Percentiles rank a stretch among this genome's conserved stretches.
Evolutionary conservation across 2,797 vertebrate genomes (phyloP).

Genomic region (Lates japonicus): DNA sequence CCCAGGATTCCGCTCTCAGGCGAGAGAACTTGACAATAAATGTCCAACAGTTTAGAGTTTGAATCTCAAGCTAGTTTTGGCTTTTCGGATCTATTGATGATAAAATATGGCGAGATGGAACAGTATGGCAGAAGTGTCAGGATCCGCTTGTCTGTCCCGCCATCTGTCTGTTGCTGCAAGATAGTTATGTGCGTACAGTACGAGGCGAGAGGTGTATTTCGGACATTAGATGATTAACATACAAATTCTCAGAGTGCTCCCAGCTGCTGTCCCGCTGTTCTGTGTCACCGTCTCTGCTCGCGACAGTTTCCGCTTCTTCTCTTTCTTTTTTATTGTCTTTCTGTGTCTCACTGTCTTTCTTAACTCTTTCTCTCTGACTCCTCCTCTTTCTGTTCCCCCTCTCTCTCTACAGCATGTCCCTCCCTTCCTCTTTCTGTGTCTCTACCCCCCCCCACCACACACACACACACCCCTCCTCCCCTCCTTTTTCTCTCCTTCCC

Average conservation of each 20-base stretch:
- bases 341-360: slow-evolving; percentile 73
- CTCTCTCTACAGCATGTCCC: slow-evolving; percentile 76
- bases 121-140: slow-evolving; percentile 64
- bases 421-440: slow-evolving; percentile 81
- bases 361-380: slow-evolving; percentile 71
- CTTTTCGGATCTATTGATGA: slow-evolving; percentile 17
- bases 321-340: slow-evolving; percentile 67
- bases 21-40: slow-evolving; percentile 32
- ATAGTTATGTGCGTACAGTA: slow-evolving; percentile 27
- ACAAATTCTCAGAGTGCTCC: slow-evolving; percentile 33
- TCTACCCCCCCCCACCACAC: slow-evolving; percentile 34
- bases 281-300: slow-evolving; percentile 39
- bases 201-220: slow-evolving; percentile 50
- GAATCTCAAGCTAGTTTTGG: slow-evolving; percentile 16
- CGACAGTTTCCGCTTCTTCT: slow-evolving; percentile 60
- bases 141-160: slow-evolving; percentile 48
- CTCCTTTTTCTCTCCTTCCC: slow-evolving; percentile 76
- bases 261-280: slow-evolving; percentile 59
- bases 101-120: slow-evolving; percentile 39
- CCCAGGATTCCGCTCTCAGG: slow-evolving; percentile 25
- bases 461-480: slow-evolving; percentile 24
- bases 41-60: slow-evolving; percentile 30
- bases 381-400: slow-evolving; percentile 73
- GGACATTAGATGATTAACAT: slow-evolving; percentile 57
- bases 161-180: slow-evolving; percentile 59